Conservation (phyloP, 2,113 vertebrate genomes). For the Cervus canadensis region DNA sequence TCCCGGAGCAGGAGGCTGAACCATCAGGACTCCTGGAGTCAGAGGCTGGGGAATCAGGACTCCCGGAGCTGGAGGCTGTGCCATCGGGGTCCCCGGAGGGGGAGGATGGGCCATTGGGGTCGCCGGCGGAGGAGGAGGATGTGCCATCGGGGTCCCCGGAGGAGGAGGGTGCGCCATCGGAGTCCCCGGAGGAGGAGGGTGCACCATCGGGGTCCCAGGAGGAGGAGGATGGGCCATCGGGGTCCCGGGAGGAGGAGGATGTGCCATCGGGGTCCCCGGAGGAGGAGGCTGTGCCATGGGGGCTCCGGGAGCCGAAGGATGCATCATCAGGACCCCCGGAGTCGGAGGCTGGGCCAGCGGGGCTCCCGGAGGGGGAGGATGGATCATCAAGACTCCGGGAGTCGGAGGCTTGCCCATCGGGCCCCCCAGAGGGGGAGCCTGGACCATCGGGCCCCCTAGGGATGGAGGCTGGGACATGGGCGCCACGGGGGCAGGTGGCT, state of each 20-base stretch:
- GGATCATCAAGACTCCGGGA: constrained; percentile 53
- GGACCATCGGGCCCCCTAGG: constrained; percentile 33
- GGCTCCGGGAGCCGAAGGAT: constrained; percentile 20
- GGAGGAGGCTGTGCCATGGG: constrained; percentile 41
- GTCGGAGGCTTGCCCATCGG: constrained; percentile 50
- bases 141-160: too few species aligned
- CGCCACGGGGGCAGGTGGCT: constrained; percentile 43
- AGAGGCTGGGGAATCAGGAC: constrained; percentile 59
- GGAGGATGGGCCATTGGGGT: constrained; percentile 40
- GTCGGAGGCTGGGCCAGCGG: constrained; percentile 47
- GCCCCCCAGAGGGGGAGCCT: constrained; percentile 33
- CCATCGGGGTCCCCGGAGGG: constrained; percentile 39
- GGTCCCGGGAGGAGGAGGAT: constrained; percentile 16
- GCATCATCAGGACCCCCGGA: constrained; percentile 56
- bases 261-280: background rate
- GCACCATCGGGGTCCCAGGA: constrained; percentile 17
- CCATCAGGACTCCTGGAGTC: constrained; percentile 62
- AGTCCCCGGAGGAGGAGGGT: constrained; percentile 38
- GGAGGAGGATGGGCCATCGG: background rate
- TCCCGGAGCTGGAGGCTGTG: constrained; percentile 52
- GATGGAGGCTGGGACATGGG: constrained; percentile 3
- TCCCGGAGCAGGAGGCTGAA: constrained; percentile 35
- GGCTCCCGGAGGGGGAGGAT: constrained; percentile 35
- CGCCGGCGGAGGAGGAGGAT: constrained; percentile 6
- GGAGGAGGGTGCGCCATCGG: constrained; percentile 26